Evolutionary conservation across 2,888 invertebrate genomes (phyloP).

Genomic region (Phyllotreta cruciferae): DNA sequence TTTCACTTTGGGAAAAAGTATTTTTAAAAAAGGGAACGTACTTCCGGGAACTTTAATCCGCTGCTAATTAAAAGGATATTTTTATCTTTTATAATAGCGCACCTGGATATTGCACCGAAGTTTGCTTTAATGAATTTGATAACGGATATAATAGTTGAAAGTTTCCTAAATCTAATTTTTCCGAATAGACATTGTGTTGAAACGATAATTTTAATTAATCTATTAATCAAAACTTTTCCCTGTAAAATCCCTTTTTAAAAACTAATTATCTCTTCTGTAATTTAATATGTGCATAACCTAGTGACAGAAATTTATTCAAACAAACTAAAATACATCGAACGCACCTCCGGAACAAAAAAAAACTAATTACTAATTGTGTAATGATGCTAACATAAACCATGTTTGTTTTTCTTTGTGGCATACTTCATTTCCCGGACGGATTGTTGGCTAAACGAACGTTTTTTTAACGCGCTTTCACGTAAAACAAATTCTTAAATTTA

Average conservation of each 20-base stretch:
- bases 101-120: not conserved
- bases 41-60: conserved; percentile 4
- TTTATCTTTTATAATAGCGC: not conserved
- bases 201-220: too few relatives aligned
- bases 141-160: conserved; percentile 1
- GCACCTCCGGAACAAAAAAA: too few relatives aligned
- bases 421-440: too few relatives aligned
- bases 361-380: too few relatives aligned
- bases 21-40: conserved; percentile 1
- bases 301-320: too few relatives aligned
- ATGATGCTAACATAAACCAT: too few relatives aligned
- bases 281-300: not conserved
- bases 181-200: too few relatives aligned
- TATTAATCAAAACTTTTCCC: not conserved
- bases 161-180: not conserved
- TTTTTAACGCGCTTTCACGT: too few relatives aligned
- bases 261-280: not conserved
- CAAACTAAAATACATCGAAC: too few relatives aligned
- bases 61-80: conserved; percentile 2
- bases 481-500: too few relatives aligned
- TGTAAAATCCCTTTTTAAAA: not conserved
- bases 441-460: too few relatives aligned
- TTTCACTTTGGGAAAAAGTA: conserved; percentile 19
- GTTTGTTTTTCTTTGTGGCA: too few relatives aligned
- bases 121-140: conserved; percentile 9